Conservation (phyloP, 2,113 vertebrate species). For the Pungitius pungitius region DNA sequence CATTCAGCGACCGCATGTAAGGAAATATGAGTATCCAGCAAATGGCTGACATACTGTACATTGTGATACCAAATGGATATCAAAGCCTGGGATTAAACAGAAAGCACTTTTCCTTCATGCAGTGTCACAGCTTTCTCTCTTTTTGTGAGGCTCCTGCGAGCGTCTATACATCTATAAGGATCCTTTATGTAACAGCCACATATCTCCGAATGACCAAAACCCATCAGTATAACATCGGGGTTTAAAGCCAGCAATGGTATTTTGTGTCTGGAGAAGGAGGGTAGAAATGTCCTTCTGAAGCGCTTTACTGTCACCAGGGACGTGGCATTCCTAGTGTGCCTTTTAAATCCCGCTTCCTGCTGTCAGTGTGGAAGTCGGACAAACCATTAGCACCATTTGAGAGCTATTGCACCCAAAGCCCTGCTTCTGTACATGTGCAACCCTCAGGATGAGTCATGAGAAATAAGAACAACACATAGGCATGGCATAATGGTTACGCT, state of each 20-base stretch:
- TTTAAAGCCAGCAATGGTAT: background rate
- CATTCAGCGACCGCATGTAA: background rate
- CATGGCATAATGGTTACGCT: too few species aligned
- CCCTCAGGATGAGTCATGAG: slow-evolving; percentile 1
- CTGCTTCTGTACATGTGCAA: slow-evolving; percentile 4
- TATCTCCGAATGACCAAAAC: background rate
- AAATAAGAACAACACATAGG: background rate
- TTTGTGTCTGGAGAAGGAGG: background rate
- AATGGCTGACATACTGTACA: background rate
- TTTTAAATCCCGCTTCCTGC: background rate
- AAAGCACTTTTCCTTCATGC: background rate
- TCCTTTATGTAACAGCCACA: background rate
- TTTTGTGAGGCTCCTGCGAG: background rate
- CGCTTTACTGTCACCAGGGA: background rate
- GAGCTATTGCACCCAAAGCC: background rate
- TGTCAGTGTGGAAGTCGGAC: slow-evolving; percentile 10
- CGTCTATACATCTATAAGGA: background rate
- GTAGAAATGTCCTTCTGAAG: background rate
- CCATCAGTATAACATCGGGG: background rate
- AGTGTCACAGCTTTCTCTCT: background rate
- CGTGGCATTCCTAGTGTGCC: background rate
- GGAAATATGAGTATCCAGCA: background rate
- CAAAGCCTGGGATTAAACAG: background rate
- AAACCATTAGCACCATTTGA: slow-evolving; percentile 1
- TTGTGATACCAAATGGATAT: background rate